These are phyloP conservation scores for Dipodomys spectabilis DNA, from an alignment of 2,113 vertebrate species.

Conservation along the genomic window DNA sequence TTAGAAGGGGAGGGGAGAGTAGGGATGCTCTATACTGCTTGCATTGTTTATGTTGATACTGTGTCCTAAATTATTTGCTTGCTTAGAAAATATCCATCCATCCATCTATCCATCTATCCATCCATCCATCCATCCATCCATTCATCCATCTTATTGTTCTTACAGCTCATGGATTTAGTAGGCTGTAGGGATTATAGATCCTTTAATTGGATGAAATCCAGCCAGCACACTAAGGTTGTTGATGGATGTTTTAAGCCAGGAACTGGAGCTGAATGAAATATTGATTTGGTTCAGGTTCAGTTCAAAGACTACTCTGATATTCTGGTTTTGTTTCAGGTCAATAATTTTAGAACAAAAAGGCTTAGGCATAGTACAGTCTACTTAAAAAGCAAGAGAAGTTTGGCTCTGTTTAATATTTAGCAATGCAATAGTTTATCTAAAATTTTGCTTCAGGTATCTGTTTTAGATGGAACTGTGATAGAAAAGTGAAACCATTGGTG, in stretches of 20 bases:
- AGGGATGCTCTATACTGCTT: neutral
- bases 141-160: neutral
- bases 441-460: conserved; percentile 10
- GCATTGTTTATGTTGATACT: conserved; percentile 6
- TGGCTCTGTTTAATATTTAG: neutral
- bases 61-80: conserved; percentile 15
- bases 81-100: neutral
- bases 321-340: conserved; percentile 68
- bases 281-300: conserved; percentile 68
- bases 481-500: neutral
- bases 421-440: conserved; percentile 10
- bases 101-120: neutral
- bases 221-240: neutral
- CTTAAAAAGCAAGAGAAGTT: neutral
- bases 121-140: neutral
- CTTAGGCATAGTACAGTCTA: neutral
- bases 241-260: conserved; percentile 56
- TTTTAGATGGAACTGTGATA: neutral
- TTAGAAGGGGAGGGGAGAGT: neutral
- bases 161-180: conserved; percentile 14
- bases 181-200: conserved; percentile 40
- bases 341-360: conserved; percentile 56
- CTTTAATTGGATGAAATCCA: conserved; percentile 53
- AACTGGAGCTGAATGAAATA: conserved; percentile 61
- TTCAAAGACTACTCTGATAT: conserved; percentile 57